These are phyloP conservation scores for Lophura nycthemera DNA, from an alignment of 2,113 vertebrate genomes.

Conservation along the genomic window DNA sequence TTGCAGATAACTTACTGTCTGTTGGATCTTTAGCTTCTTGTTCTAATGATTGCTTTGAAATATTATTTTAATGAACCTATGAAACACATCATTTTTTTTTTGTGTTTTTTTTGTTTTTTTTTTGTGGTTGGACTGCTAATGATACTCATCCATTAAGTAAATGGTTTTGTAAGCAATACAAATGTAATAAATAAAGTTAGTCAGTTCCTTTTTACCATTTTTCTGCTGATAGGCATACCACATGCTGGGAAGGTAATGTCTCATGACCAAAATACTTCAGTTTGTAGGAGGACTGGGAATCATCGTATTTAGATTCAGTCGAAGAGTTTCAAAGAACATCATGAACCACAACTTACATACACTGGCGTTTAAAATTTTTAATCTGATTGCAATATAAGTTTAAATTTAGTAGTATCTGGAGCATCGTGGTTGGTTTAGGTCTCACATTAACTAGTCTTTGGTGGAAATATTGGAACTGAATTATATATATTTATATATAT, in stretches of 20 bases:
- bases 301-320: constrained; percentile 62
- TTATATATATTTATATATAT: neutral
- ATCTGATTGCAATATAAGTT: neutral
- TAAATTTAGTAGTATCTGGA: neutral
- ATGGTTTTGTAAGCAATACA: constrained; percentile 90
- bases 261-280: constrained; percentile 84
- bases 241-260: constrained; percentile 84
- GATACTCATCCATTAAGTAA: constrained; percentile 94
- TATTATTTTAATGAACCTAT: constrained; percentile 92
- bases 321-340: constrained; percentile 53
- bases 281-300: constrained; percentile 71
- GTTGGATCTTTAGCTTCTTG: constrained; percentile 83
- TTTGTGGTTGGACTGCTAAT: constrained; percentile 89
- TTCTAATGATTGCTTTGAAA: constrained; percentile 89
- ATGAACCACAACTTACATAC: constrained; percentile 33
- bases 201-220: constrained; percentile 81
- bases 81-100: constrained; percentile 90
- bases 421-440: neutral
- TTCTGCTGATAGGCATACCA: constrained; percentile 82
- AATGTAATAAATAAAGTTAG: constrained; percentile 89
- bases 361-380: neutral
- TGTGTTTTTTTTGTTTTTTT: constrained; percentile 80
- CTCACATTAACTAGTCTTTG: neutral
- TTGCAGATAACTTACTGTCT: constrained; percentile 86
- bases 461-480: neutral